A percentile compares a stretch with the other conserved stretches of the same genome.
Evolutionary conservation across 2,888 invertebrate species (phyloP).

Genomic region (Leptura quadrifasciata): DNA sequence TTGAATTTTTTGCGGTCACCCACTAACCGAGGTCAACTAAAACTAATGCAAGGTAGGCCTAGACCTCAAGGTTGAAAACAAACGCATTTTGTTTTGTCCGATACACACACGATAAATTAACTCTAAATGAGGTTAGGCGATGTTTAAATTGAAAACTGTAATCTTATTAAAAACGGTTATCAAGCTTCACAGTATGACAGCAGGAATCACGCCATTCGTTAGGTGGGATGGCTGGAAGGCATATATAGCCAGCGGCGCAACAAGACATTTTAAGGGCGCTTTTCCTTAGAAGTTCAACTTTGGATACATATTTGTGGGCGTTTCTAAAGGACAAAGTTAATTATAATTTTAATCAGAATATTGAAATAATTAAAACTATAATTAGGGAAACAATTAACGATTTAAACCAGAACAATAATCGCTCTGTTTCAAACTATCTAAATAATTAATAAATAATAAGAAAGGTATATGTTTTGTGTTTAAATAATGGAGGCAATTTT

Average conservation of each 20-base stretch:
- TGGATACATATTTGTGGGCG: too few relatives aligned
- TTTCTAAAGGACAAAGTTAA: too few relatives aligned
- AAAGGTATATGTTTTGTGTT: too few relatives aligned
- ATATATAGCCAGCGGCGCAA: neutral
- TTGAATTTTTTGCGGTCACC: slow-evolving; percentile 10
- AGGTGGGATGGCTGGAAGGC: neutral
- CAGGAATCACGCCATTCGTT: slow-evolving; percentile 15
- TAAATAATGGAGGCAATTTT: too few relatives aligned
- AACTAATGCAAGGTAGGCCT: slow-evolving; percentile 37
- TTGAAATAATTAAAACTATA: too few relatives aligned
- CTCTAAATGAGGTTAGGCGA: slow-evolving; percentile 20
- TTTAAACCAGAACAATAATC: too few relatives aligned
- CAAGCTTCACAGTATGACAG: neutral
- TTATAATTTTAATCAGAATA: too few relatives aligned
- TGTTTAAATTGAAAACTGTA: slow-evolving; percentile 4
- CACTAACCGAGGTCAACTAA: slow-evolving; percentile 15
- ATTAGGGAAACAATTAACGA: too few relatives aligned
- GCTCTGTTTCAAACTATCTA: too few relatives aligned
- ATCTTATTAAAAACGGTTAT: slow-evolving; percentile 15
- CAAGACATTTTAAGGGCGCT: neutral
- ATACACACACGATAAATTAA: slow-evolving; percentile 9
- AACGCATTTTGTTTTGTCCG: slow-evolving; percentile 8
- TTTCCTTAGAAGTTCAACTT: too few relatives aligned
- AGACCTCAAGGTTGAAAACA: slow-evolving; percentile 31
- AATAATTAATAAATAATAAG: too few relatives aligned